Evolutionary conservation across 2,888 invertebrate species (phyloP).

Genomic region (Venusia cambrica): DNA sequence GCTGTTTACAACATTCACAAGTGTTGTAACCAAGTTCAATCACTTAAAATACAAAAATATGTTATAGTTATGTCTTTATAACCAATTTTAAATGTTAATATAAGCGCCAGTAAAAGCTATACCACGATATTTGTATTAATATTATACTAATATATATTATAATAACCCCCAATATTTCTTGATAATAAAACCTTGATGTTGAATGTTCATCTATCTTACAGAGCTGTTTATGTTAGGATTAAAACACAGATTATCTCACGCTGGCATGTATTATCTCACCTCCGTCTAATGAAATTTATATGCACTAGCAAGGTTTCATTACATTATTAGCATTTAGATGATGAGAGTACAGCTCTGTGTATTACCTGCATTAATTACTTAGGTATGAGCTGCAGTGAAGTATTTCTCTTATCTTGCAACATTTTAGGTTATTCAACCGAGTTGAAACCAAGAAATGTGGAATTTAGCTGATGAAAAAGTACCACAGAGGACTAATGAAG

Average conservation of each 20-base stretch:
- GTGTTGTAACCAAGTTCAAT: no score
- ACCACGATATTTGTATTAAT: no score
- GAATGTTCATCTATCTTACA: constrained; percentile 10
- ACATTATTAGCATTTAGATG: constrained; percentile 32
- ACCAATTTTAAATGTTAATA: no score
- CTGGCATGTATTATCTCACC: constrained; percentile 24
- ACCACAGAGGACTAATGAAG: no score
- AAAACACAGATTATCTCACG: constrained; percentile 15
- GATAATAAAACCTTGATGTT: constrained; percentile 2
- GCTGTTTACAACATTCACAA: no score
- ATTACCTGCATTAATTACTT: constrained; percentile 30
- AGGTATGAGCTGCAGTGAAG: constrained; percentile 21
- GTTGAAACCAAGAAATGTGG: no score
- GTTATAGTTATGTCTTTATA: no score
- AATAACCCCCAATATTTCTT: neutral
- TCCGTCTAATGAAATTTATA: constrained; percentile 36
- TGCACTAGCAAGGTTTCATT: constrained; percentile 32
- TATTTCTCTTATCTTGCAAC: constrained; percentile 23
- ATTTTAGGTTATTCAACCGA: no score
- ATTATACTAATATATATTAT: no score
- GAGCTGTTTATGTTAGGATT: constrained; percentile 16
- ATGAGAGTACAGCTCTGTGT: constrained; percentile 18
- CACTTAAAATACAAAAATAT: no score
- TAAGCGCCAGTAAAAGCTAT: no score
- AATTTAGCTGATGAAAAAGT: no score